Base-by-base conservation (phyloP, 2,797 vertebrate genomes). In the Orientallactaga sibirica region DNA sequence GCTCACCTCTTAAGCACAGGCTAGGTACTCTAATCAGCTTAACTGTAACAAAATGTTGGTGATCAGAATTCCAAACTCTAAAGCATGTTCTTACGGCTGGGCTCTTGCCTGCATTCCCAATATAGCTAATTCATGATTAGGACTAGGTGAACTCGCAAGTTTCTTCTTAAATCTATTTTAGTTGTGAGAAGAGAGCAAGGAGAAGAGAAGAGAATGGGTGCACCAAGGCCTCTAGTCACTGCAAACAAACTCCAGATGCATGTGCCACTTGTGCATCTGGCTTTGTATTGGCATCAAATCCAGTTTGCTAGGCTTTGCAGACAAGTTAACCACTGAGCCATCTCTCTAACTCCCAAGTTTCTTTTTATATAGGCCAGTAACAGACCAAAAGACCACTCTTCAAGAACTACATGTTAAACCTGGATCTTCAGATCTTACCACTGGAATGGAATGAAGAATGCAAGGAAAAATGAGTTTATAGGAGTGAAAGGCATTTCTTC, bases 51-150 rank as follows among this genome's bases (percentile, higher is more conserved):
- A 48, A 58, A 37, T 68, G 43, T 88, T 88, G 52, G n/a, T 88
- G 68, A 91, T 66, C 29, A 43, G 52, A 75, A 83, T 84, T 75
- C 77, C 14, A 55, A 79, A 79, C 78, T 91, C 61, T 64, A 80
- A 75, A 52, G 66, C 58, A 58, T 37, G 14, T 29, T 88, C 33
- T 68, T 86, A 79, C 7, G 24, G 5, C 25, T 84, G 55, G 33
- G 18, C 29, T 90, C 89, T 64, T 58, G 52, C 14, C 22, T 93
- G 66, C 24, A 70, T 82, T 58, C 4, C 20, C 29, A 66, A 24
- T 68, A n/a, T 58, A 58, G 11, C 76, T 24, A 77, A 29, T 33
- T 93, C 11, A 27, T 33, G 25, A 83, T 75, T 83, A 24, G 52
- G 11, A 37, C 33, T 37, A 2, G 33, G 33, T 37, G 33, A 37